Evolutionary conservation across 1,140 invertebrate genomes (phyloP).

Genomic region (Rhynchophorus ferrugineus): DNA sequence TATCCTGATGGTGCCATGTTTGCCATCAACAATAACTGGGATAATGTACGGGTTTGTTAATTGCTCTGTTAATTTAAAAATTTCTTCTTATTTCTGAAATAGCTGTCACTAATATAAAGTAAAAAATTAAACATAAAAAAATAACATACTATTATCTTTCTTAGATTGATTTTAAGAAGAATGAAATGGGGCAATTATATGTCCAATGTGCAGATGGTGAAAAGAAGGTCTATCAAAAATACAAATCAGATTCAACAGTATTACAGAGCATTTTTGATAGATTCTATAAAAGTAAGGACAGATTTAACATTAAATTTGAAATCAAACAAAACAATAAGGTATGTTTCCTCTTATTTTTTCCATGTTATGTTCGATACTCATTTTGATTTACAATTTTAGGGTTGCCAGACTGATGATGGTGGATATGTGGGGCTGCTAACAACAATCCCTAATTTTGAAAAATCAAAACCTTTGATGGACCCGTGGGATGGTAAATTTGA

Average conservation of each 20-base stretch:
- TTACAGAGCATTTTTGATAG: neutral
- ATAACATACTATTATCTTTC: too few species aligned
- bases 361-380: too few species aligned
- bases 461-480: neutral
- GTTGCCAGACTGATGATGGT: constrained; percentile 46
- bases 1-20: constrained; percentile 63
- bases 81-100: too few species aligned
- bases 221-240: constrained; percentile 47
- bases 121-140: too few species aligned
- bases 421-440: neutral
- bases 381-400: too few species aligned
- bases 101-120: too few species aligned
- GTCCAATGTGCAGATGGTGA: constrained; percentile 36
- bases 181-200: constrained; percentile 44
- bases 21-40: constrained; percentile 55
- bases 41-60: constrained; percentile 49
- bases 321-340: constrained; percentile 45
- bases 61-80: too few species aligned
- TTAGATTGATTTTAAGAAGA: too few species aligned
- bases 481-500: neutral
- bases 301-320: constrained; percentile 46
- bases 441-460: neutral
- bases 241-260: constrained; percentile 38
- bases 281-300: too few species aligned
- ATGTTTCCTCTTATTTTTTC: too few species aligned